Evolutionary conservation across 1,140 invertebrate genomes (phyloP).

Genomic region (Pseudomyrmex gracilis): DNA sequence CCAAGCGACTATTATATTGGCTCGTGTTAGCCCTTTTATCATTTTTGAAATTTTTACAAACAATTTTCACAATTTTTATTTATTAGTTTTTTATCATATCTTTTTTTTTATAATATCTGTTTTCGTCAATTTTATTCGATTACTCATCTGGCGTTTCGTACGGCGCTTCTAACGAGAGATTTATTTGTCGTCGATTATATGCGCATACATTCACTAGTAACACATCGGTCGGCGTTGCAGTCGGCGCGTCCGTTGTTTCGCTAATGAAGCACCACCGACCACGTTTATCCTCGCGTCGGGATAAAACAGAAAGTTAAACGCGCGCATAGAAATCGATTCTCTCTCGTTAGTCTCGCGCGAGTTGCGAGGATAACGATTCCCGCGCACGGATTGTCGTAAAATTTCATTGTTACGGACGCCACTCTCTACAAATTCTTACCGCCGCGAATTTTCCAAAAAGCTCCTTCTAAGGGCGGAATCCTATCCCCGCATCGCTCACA

Average conservation of each 20-base stretch:
- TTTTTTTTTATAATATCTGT: not conserved
- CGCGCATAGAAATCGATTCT: slow-evolving; percentile 38
- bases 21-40: too few species aligned
- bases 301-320: not conserved
- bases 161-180: slow-evolving; percentile 24
- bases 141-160: not conserved
- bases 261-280: slow-evolving; percentile 11
- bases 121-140: not conserved
- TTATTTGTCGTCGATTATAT: slow-evolving; percentile 35
- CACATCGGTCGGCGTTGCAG: slow-evolving; percentile 9
- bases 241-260: not conserved
- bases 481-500: slow-evolving; percentile 37
- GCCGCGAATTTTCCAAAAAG: slow-evolving; percentile 46
- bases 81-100: too few species aligned
- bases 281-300: not conserved
- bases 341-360: slow-evolving; percentile 8
- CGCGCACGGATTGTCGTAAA: slow-evolving; percentile 26
- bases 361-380: slow-evolving; percentile 15
- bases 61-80: too few species aligned
- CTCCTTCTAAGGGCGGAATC: slow-evolving; percentile 21
- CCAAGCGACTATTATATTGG: too few species aligned
- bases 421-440: not conserved
- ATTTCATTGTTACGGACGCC: slow-evolving; percentile 38
- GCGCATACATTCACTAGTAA: not conserved
- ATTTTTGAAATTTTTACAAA: too few species aligned